A percentile compares a stretch with the other conserved stretches of the same genome.
Evolutionary conservation across 2,888 invertebrate genomes (phyloP).

Genomic region (Apocheima hispidaria): DNA sequence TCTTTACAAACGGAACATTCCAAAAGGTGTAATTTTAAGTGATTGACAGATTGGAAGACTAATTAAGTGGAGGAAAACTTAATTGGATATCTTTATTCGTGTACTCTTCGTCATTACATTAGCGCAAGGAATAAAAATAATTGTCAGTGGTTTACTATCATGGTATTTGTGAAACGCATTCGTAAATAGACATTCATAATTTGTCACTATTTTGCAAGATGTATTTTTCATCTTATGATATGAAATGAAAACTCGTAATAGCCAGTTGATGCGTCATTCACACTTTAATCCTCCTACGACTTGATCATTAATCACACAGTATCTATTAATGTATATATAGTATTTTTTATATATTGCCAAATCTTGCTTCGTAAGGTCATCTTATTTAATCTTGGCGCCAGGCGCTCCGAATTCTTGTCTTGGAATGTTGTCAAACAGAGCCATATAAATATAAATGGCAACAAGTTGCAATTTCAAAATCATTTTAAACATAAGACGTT

Average conservation of each 20-base stretch:
- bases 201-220: constrained; percentile 23
- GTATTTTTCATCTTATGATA: constrained; percentile 16
- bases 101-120: not conserved
- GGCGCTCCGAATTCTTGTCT: constrained; percentile 18
- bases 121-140: not conserved
- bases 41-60: constrained; percentile 15
- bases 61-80: constrained; percentile 7
- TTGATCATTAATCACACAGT: constrained; percentile 7
- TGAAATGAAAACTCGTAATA: constrained; percentile 26
- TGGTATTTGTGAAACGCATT: not conserved
- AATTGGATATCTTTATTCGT: not conserved
- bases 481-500: constrained; percentile 1
- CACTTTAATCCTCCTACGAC: constrained; percentile 14
- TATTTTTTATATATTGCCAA: constrained; percentile 2
- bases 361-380: constrained; percentile 8
- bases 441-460: constrained; percentile 6
- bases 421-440: constrained; percentile 27
- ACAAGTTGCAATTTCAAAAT: constrained; percentile 7
- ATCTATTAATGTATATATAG: not conserved
- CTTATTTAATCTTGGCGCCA: constrained; percentile 12
- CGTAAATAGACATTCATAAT: too few species aligned
- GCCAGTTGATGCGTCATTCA: constrained; percentile 27
- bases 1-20: constrained; percentile 22
- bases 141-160: not conserved
- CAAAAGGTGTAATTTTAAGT: constrained; percentile 22